These are phyloP conservation scores for Pipistrellus nathusii DNA, from an alignment of 2,797 vertebrate genomes.

Conservation along the genomic window DNA sequence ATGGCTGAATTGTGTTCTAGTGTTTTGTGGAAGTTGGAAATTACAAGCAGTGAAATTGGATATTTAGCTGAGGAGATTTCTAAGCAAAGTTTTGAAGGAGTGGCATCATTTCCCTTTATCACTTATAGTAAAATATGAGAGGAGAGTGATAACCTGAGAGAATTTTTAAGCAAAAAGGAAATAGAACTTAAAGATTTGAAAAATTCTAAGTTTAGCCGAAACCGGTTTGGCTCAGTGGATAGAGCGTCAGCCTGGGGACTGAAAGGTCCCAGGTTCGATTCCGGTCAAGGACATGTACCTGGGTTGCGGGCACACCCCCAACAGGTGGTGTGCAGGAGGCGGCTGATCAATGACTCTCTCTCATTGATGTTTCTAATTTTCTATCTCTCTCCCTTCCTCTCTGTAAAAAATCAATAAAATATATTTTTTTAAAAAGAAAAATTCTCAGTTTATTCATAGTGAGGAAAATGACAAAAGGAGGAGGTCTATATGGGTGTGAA, in stretches of 20 bases:
- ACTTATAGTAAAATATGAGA: not conserved
- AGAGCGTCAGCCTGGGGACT: too few species aligned
- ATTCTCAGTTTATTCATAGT: not conserved
- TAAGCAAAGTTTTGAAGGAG: not conserved
- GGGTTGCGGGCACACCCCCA: too few species aligned
- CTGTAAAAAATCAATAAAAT: too few species aligned
- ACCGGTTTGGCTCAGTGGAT: too few species aligned
- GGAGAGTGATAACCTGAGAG: not conserved
- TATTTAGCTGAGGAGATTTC: not conserved
- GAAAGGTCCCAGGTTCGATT: too few species aligned
- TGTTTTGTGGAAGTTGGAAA: not conserved
- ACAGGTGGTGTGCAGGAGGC: too few species aligned
- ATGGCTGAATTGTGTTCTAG: not conserved
- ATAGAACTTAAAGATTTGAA: not conserved
- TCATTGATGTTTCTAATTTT: too few species aligned
- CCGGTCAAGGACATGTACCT: too few species aligned
- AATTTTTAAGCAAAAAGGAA: conserved; percentile 11
- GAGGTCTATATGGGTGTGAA: not conserved
- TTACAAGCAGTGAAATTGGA: not conserved
- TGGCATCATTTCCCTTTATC: not conserved
- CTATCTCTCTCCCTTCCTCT: too few species aligned
- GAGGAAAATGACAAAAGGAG: not conserved
- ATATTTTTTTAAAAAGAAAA: not conserved
- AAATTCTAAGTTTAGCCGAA: not conserved
- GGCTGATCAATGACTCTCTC: too few species aligned